These are phyloP conservation scores for Apogon talboti DNA, from an alignment of 2,797 vertebrate species.

Conservation along the genomic window DNA sequence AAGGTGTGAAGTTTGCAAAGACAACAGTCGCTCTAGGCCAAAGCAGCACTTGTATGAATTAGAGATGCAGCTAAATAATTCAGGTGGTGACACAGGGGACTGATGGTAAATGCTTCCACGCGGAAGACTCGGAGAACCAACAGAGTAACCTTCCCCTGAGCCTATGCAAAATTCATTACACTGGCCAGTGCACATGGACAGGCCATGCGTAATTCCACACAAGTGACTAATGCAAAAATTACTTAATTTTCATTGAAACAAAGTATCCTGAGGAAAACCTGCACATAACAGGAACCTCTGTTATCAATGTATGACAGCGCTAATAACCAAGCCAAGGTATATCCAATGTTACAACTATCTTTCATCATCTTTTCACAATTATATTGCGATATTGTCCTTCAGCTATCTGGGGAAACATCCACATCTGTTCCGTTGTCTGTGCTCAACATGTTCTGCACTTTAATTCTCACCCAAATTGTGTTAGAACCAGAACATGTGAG, in stretches of 20 bases:
- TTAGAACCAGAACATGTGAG: conserved; percentile 4
- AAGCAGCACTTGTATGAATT: conserved; percentile 79
- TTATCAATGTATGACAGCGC: neutral
- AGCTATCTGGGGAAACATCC: neutral
- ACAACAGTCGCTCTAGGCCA: conserved; percentile 34
- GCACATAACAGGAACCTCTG: conserved; percentile 1
- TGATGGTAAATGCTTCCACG: conserved; percentile 81
- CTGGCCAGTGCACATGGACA: conserved; percentile 57
- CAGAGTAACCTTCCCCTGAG: conserved; percentile 77
- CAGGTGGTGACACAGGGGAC: conserved; percentile 77
- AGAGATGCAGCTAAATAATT: conserved; percentile 85
- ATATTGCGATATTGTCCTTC: neutral
- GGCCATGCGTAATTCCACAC: conserved; percentile 43
- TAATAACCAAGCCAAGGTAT: neutral
- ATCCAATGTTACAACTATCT: conserved; percentile 4
- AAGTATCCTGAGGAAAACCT: neutral
- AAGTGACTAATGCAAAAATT: conserved; percentile 50
- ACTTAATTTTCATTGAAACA: conserved; percentile 24
- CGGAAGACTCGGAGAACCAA: conserved; percentile 77
- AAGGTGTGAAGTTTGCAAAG: conserved; percentile 71
- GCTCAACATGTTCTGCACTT: neutral
- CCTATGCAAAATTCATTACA: conserved; percentile 79
- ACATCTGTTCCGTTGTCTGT: neutral
- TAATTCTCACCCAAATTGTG: conserved; percentile 21
- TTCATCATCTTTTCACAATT: conserved; percentile 22